Evolutionary conservation across 2,888 invertebrate species (phyloP).

Genomic region (Eupithecia dodoneata): DNA sequence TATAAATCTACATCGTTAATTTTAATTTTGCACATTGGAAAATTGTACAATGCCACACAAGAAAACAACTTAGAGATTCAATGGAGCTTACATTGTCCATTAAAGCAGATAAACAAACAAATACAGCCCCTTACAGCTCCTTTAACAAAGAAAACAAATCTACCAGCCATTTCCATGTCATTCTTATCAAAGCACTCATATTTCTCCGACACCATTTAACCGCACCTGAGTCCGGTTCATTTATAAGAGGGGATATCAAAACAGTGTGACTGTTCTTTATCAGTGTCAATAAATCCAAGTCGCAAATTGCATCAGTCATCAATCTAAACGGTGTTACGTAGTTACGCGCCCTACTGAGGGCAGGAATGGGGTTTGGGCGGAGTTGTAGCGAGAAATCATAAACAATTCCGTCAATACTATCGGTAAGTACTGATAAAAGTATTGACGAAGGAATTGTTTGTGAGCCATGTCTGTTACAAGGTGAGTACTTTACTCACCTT

Average conservation of each 20-base stretch:
- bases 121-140: not conserved
- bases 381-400: slow-evolving; percentile 46
- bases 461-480: too few relatives aligned
- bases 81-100: not conserved
- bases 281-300: slow-evolving; percentile 78
- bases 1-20: not conserved
- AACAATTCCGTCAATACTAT: not conserved
- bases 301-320: slow-evolving; percentile 82
- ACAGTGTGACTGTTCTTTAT: slow-evolving; percentile 70
- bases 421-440: too few relatives aligned
- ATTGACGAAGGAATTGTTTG: too few relatives aligned
- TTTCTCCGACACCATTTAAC: slow-evolving; percentile 26
- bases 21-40: not conserved
- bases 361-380: slow-evolving; percentile 45
- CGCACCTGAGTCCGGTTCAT: slow-evolving; percentile 39
- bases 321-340: slow-evolving; percentile 79
- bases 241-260: slow-evolving; percentile 57
- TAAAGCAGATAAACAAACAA: not conserved
- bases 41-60: not conserved
- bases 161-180: slow-evolving; percentile 8
- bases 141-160: slow-evolving; percentile 1
- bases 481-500: not conserved
- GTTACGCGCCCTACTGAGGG: slow-evolving; percentile 72
- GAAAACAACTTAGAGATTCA: not conserved
- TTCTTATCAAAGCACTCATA: slow-evolving; percentile 28